These are phyloP conservation scores for Xylota sylvarum DNA, from an alignment of 2,888 invertebrate species.

Conservation along the genomic window DNA sequence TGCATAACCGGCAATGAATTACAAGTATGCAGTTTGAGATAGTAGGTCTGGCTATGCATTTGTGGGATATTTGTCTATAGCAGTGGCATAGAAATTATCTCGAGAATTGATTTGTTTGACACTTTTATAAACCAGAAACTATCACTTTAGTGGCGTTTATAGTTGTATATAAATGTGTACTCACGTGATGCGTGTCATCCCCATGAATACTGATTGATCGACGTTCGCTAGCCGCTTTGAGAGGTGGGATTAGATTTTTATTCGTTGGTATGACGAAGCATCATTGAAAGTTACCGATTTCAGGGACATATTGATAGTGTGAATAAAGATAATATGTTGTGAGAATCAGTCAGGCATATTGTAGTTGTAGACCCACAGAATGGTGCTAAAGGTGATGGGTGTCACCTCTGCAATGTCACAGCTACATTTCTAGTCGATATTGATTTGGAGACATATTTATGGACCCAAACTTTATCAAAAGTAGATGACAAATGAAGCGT, in stretches of 20 bases:
- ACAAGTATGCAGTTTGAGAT: conserved; percentile 12
- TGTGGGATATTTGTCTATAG: background rate
- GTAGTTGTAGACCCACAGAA: too few species aligned
- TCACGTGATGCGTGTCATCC: background rate
- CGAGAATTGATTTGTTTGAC: conserved; percentile 21
- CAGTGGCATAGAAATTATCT: background rate
- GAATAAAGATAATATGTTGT: too few species aligned
- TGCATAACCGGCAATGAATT: conserved; percentile 5
- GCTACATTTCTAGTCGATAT: too few species aligned
- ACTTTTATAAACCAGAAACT: background rate
- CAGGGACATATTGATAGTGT: too few species aligned
- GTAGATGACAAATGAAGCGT: too few species aligned
- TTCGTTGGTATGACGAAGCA: too few species aligned
- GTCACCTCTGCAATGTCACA: too few species aligned
- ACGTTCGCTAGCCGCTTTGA: background rate
- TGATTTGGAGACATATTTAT: too few species aligned
- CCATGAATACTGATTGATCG: background rate
- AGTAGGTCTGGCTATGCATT: background rate
- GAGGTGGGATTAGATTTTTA: background rate
- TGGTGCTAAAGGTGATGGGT: too few species aligned
- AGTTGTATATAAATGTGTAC: background rate
- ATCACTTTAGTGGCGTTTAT: background rate
- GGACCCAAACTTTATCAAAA: too few species aligned
- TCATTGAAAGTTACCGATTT: too few species aligned
- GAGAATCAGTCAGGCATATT: too few species aligned